Base-by-base conservation (phyloP, 2,797 vertebrate genomes). In the Adelosebastes latens region DNA sequence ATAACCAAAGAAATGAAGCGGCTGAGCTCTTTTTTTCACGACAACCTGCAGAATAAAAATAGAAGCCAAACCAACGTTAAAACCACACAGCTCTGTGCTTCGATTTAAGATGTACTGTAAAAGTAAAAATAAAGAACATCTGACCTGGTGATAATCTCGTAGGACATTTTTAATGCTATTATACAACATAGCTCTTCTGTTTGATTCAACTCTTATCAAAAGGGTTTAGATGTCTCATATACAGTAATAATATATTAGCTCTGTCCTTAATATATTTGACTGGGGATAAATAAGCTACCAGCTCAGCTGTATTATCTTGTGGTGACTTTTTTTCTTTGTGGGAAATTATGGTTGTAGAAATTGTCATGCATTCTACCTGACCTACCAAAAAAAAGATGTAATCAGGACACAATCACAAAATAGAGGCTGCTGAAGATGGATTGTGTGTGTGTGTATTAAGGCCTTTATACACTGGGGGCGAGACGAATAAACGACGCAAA, bases 11-110 rank as follows among this genome's bases (percentile, higher is more conserved):
- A 85, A 82, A 84, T 77, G n/a, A 81, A 80, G 68, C 59, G 27
- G 72, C 66, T 64, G 42, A 46, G 31, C 59, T 71, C 52, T 83
- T n/a, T 71, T 42, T 83, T 32, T 76, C 55, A 69, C 60, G 76
- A 66, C 65, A 78, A 72, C 31, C 58, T 25, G 29, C 58, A 77
- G 66, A 83, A 77, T 77, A 74, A 81, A 88, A 86, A 70, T 66
- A 72, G 36, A 66, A 34, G 56, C 31, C 49, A 68, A 67, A 66
- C 36, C 66, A 69, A 73, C 24, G 25, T 63, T 34, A 59, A 82
- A 82, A 82, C 18, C 61, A 62, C 32, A 75, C 24, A 7, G 52
- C 18, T 52, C 36, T 65, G 3, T 32, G 63, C 39, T 83, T 66
- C 46, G 78, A 5, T 63, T 36, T 56, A 66, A 42, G 1, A 72